Percentiles rank a stretch among this genome's conserved stretches.
These are phyloP conservation scores for Drosophila planitibia DNA, from an alignment of 2,888 invertebrate species.

Conservation along the genomic window DNA sequence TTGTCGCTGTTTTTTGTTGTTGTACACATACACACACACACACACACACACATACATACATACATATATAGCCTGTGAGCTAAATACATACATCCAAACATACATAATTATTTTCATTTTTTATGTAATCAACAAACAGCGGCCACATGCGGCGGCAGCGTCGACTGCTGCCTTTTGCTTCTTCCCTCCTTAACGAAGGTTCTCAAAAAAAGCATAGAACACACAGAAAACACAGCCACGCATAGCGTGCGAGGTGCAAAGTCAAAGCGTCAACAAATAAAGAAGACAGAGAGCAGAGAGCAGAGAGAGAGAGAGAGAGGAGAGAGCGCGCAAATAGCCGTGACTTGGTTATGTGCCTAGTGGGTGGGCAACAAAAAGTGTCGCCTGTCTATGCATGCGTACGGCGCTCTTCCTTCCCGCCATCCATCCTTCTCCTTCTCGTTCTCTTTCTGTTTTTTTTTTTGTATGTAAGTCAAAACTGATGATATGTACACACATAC, in stretches of 20 bases:
- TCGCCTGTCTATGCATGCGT: conserved; percentile 38
- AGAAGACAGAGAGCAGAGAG: conserved; percentile 4
- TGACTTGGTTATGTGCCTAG: conserved; percentile 23
- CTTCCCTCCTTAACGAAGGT: conserved; percentile 54
- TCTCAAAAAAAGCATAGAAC: conserved; percentile 61
- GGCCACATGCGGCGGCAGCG: conserved; percentile 57
- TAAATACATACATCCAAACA: conserved; percentile 37
- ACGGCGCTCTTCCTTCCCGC: conserved; percentile 3
- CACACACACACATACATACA: conserved; percentile 23
- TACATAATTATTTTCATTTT: conserved; percentile 65
- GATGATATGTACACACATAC: conserved; percentile 9
- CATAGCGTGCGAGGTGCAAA: conserved; percentile 58
- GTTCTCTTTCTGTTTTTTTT: not conserved
- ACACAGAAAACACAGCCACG: conserved; percentile 11
- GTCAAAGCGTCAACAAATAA: conserved; percentile 51
- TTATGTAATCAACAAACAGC: conserved; percentile 79
- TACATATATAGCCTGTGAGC: conserved; percentile 23
- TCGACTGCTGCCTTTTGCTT: conserved; percentile 39
- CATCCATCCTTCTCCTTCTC: not conserved
- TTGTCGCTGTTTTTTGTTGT: conserved; percentile 29
- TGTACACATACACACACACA: conserved; percentile 31
- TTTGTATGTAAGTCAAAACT: conserved; percentile 45
- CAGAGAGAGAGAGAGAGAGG: conserved; percentile 9
- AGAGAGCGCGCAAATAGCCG: conserved; percentile 16
- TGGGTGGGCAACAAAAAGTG: conserved; percentile 44